Base-by-base conservation (phyloP, 2,888 invertebrate genomes). In the Napeogenes sylphis region DNA sequence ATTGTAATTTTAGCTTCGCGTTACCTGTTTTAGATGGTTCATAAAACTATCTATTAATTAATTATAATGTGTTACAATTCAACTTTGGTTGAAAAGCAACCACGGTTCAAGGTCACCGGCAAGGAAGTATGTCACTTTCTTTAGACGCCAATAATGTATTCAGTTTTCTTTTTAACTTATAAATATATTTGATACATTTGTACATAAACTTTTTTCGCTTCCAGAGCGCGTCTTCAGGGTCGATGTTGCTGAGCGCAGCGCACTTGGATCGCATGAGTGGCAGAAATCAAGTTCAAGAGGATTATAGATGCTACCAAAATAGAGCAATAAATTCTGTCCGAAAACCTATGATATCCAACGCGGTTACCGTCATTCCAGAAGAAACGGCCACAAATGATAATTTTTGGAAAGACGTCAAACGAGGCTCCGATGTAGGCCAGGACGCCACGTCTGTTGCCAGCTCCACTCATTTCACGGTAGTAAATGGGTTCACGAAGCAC, bases 401-500 rank as follows among this genome's bases (percentile, higher is more conserved):
- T 4, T 83, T 85, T 67, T 91, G 91, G 91, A 83, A 77, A 55
- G 90, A 87, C 42, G 91, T 91, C n/a, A 91, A 90, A 69, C 75
- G 87, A 54, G 84, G 82, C 33, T 81, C 86, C 2, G 81, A 80
- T 63, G 93, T 94, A 42, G 92, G 70, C 32, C 82, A 82, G 55
- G 96, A 96, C 81, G 92, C 93, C 58, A 92, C 92, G 64, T 96
- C 96, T 47, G 91, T 96, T 65, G 96, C 96, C 59, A 96, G 96
- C 85, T 96, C 96, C 66, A 96, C 95, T 77, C 96, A 96, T 84
- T 96, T 96, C 81, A 96, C 96, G 12, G 95, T 96, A 61, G 94
- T 96, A 66, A 96, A 96, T 80, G 95, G 95, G 61, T 92, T 94
- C 73, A 92, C 93, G 61, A 92, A 94, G 75, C 92, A 92, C 67